Evolutionary conservation across 2,888 invertebrate species (phyloP), one percentile per base, ranked within the genome.

Genomic region (Eubasilissa splendida): DNA sequence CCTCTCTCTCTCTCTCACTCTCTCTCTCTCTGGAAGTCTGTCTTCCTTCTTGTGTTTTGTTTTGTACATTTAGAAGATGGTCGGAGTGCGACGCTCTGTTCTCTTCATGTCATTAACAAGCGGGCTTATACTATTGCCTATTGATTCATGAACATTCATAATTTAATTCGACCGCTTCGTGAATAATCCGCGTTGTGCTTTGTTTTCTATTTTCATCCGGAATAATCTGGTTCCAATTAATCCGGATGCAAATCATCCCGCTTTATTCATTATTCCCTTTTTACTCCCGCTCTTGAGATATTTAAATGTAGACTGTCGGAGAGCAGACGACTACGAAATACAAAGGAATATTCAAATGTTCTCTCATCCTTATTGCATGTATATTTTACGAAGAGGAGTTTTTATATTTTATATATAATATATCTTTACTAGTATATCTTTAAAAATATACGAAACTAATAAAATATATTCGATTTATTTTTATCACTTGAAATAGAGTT

Each of bases 331-430:
- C 14, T 22, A 14, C 60, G 60, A 31, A 22, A 22, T 14, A 60
- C 60, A 60, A 60, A 60, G 60, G 60, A 60, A 60, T 60, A 60
- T 60, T 31, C 31, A 22, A 60, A 22, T 22, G 22, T 22, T 22
- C 22, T 22, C 22, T 22, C 22, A 22, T 22, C 22, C 22, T 22
- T 22, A 22, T n/a, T n/a, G n/a, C n/a, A n/a, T 22, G 22, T 22
- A 22, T 22, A 22, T 22, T 22, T 22, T 22, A 22, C 22, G 22
- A n/a, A n/a, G n/a, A n/a, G n/a, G n/a, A n/a, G 22, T 22, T 0
- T 22, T 22, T 1, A 22, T 22, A 22, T 22, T 22, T 22, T 22
- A 22, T 22, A 22, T 22, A 22, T 22, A 22, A 22, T 22, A 22
- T 22, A 22, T 22, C 22, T 22, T 22, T 22, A 22, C 22, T 22